Base-by-base conservation (phyloP, 2,797 vertebrate species). In the Caiman crocodilus region DNA sequence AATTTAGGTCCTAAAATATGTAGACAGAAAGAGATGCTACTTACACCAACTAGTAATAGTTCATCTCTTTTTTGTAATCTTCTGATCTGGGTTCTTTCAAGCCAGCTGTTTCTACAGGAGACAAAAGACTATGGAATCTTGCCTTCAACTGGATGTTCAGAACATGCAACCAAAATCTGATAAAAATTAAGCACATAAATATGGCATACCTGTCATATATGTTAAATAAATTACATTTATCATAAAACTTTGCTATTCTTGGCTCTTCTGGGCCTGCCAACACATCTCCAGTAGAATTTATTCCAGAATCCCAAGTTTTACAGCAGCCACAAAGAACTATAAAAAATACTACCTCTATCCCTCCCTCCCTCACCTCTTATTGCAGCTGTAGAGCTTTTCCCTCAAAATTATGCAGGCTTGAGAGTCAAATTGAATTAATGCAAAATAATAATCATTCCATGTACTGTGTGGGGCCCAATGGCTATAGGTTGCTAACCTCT, bases 21-120 rank as follows among this genome's bases (percentile, higher is more conserved):
- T 35, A 25, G 42, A 55, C 23, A 58, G 14, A 59, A n/a, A 28
- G 50, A 64, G n/a, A 63, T 63, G n/a, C 71, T 77, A 78, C 77
- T 60, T 15, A 50, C 82, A 14, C 57, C 64, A 56, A 79, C 21
- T 79, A 83, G 35, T 32, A 85, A 76, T 32, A 59, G 50, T 3
- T 92, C 2, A 42, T 79, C 28, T 79, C 7, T 95, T 92, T 91
- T 61, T 32, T 30, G 84, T 75, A 87, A 57, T 21, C 93, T 76
- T 88, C 6, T 71, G 13, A 74, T 11, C 6, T 76, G 28, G 61
- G 25, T 13, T 55, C 85, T 82, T 73, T 88, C 55, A 17, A 79
- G 5, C 55, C 42, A 74, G 1, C 69, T 89, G 74, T 35, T 83
- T 79, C 89, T 59, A 67, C 4, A 61, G 6, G 79, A 71, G 4